Base-by-base conservation (phyloP, 30 jellyfish, hydroid and myxozoan species). In the Aurelia sp. region DNA sequence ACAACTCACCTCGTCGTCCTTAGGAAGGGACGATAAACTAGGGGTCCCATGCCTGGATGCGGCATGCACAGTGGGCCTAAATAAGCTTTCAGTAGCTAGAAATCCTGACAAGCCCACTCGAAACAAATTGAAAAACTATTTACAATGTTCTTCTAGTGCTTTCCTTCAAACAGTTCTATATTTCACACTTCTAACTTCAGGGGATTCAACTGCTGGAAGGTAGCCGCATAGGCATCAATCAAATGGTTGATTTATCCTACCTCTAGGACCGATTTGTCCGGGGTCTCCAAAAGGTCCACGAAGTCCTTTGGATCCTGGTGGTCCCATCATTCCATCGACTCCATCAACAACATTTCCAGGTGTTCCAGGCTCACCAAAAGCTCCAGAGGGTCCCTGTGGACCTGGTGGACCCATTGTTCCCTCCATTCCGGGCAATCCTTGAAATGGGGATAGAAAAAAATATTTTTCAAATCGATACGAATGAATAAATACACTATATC, bases 371-470 rank as follows among this genome's bases (percentile, higher is more conserved):
- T 47, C 91, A 8, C 98, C 98, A 55, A 75, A 72, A 5, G 89
- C 51, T 33, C 98, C 98, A 4, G 80, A 47, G 17, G 81, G 76
- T 33, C 98, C 98, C 48, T 76, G 84, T 5, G 88, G 78, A 3
- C 98, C 98, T 18, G 58, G 20, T 24, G 73, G 86, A 24, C 98
- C 98, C 67, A 67, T 72, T 13, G 94, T 81, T 5, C 98, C 98
- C 19, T 72, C 77, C 93, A 88, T 82, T 18, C 99, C 99, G 55
- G 95, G 80, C 2, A 74, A 80, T 55, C 99, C 99, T 75, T 73
- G 6, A 31, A 86, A 18, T 21, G 6, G 55, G 13, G 55, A 44
- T 44, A 44, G 9, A 1, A 44, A 44, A 1, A 6, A 44, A 44
- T 9, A 9, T 44, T 44, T 44, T 44, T 44, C 15, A 44, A 44